Percentiles rank a stretch among this genome's conserved stretches.
Evolutionary conservation across 1,140 invertebrate species (phyloP).

Genomic region (Euura lappo): DNA sequence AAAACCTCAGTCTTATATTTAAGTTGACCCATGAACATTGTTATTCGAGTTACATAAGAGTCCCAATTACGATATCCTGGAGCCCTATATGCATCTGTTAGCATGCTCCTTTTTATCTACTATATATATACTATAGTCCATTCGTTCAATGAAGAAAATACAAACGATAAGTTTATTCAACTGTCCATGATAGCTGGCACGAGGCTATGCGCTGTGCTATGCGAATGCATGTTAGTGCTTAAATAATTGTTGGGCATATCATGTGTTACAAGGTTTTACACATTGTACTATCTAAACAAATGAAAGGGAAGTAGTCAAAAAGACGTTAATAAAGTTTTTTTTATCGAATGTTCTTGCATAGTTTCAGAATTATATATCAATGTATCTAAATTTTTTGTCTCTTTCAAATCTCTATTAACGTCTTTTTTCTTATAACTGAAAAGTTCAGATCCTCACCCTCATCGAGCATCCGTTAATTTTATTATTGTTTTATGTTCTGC

Average conservation of each 20-base stretch:
- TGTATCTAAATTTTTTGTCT: neutral
- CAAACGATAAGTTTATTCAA: slow-evolving; percentile 34
- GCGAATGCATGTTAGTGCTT: slow-evolving; percentile 52
- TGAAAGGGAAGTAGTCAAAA: neutral
- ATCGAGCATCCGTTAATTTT: neutral
- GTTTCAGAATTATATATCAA: slow-evolving; percentile 7
- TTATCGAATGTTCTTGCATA: slow-evolving; percentile 21
- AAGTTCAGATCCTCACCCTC: neutral
- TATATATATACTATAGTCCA: slow-evolving; percentile 22
- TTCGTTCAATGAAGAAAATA: slow-evolving; percentile 2
- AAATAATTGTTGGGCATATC: slow-evolving; percentile 30
- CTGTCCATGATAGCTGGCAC: slow-evolving; percentile 43
- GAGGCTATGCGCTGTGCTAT: slow-evolving; percentile 47
- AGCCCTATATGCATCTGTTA: slow-evolving; percentile 38
- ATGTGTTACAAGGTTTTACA: slow-evolving; percentile 23
- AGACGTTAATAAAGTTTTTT: neutral
- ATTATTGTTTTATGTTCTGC: neutral
- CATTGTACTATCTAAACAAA: slow-evolving; percentile 24
- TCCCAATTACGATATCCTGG: slow-evolving; percentile 34
- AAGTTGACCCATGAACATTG: neutral
- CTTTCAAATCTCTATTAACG: slow-evolving; percentile 1
- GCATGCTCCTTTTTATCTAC: slow-evolving; percentile 38
- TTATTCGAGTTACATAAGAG: slow-evolving; percentile 35
- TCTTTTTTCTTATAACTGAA: slow-evolving; percentile 13
- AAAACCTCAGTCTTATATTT: too few species aligned